These are phyloP conservation scores for Hyles vespertilio DNA, from an alignment of 1,140 invertebrate species.

Conservation along the genomic window DNA sequence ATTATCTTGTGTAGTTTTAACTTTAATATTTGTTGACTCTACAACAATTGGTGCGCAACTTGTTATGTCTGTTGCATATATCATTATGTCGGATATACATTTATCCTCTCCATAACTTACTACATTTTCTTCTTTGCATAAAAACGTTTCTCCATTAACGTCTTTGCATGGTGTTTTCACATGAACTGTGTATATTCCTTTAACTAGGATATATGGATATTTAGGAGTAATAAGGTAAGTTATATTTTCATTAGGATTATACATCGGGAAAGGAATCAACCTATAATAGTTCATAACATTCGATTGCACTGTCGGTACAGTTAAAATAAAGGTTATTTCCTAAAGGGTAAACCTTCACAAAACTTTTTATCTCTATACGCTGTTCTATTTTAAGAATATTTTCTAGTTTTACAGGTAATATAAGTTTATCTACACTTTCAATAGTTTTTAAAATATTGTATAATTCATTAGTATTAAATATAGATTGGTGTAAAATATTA, in stretches of 20 bases:
- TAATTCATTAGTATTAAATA: conserved; percentile 15
- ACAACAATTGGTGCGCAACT: no score
- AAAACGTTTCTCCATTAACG: conserved; percentile 12
- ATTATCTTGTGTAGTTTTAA: no score
- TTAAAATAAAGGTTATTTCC: conserved; percentile 23
- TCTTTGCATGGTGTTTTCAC: conserved; percentile 15
- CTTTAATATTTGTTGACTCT: no score
- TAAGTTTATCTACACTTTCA: conserved; percentile 12
- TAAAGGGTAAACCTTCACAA: conserved; percentile 18
- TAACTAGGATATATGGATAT: conserved; percentile 21
- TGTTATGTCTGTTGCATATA: no score
- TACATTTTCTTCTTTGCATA: conserved; percentile 8
- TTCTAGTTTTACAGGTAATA: conserved; percentile 14
- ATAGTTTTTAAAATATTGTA: conserved; percentile 15
- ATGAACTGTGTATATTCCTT: conserved; percentile 15
- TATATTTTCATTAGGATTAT: conserved; percentile 4
- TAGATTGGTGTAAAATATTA: conserved; percentile 16
- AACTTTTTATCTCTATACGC: conserved; percentile 20
- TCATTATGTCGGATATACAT: no score
- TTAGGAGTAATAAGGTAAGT: conserved; percentile 20
- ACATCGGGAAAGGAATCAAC: conserved; percentile 16
- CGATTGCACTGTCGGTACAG: conserved; percentile 14
- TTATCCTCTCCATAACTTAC: no score
- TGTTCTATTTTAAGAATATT: conserved; percentile 19
- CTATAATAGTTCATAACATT: conserved; percentile 20